Conservation (phyloP, 2,888 invertebrate genomes). For the Heliconius cydno region DNA sequence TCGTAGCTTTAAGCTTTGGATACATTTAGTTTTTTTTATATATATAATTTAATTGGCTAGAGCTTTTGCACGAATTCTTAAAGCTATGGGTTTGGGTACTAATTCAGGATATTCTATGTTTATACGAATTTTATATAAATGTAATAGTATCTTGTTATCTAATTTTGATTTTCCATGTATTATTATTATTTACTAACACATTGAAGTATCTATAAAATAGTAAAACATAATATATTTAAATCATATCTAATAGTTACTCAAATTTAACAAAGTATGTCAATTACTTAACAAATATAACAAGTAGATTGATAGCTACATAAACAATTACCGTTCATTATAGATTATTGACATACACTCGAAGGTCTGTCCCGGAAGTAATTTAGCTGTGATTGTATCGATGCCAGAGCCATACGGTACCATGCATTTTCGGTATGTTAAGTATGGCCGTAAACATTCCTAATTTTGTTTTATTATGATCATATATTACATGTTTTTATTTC, state of each 20-base stretch:
- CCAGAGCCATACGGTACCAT: conserved; percentile 28
- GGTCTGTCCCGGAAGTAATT: conserved; percentile 33
- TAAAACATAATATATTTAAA: not conserved
- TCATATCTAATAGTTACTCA: not conserved
- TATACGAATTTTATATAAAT: no score
- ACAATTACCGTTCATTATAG: not conserved
- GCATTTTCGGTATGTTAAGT: conserved; percentile 10
- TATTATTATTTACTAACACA: no score
- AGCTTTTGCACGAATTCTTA: no score
- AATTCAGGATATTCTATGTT: no score
- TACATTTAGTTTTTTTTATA: no score
- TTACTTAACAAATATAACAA: not conserved
- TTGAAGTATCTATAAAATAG: not conserved
- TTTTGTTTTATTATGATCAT: not conserved
- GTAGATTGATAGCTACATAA: not conserved
- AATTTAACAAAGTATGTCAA: not conserved
- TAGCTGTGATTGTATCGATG: conserved; percentile 36
- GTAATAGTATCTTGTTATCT: no score
- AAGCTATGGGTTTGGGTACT: no score
- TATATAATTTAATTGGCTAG: no score
- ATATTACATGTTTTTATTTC: not conserved
- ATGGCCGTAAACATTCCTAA: conserved; percentile 1
- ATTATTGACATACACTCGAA: conserved; percentile 9
- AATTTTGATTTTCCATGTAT: no score
- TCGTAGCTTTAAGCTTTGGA: no score